Base-by-base conservation (phyloP, 2,888 invertebrate species). In the Nomada ruficornis region DNA sequence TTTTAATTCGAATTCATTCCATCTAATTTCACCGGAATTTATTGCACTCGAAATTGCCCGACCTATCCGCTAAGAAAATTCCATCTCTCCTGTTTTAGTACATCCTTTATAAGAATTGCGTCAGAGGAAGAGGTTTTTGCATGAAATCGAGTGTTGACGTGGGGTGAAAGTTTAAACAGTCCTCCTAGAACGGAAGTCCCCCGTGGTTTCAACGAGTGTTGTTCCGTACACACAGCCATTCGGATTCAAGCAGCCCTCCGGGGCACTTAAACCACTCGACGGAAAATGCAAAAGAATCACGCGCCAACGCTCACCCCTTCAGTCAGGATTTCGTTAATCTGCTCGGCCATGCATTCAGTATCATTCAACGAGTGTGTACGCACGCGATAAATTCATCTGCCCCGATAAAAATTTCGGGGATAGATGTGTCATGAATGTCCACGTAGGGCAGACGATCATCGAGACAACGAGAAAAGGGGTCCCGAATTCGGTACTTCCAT, bases 241-340 rank as follows among this genome's bases (percentile, higher is more conserved):
- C 75, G 69, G 47, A 77, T 71, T 57, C 76, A 77, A 86, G 79
- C 82, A 76, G 75, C 81, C 80, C 82, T 80, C 69, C 69, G 81
- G 82, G 85, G 78, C 80, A 80, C 81, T 88, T 77, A 84, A 88
- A 83, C 79, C 86, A 77, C 84, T 74, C 83, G 82, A 81, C 78
- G 71, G 80, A 86, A 84, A 86, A 87, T 85, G 87, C 89, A 79
- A 86, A 86, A 88, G 89, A 90, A 87, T 87, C 88, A 87, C 88
- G 89, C 88, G 83, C 86, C 87, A 87, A 84, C 88, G 89, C 87
- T 85, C 89, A 90, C 88, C 89, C 90, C 64, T 79, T 72, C 62
- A 70, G 60, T 57, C 74, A 76, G 80, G 86, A 87, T 91, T 91
- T 87, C 85, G 87, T 89, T 91, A 91, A 91, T 91, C 86, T 84